Percentiles rank a stretch among this genome's conserved stretches.
These are phyloP conservation scores for Mus caroli DNA, from an alignment of 2,797 vertebrate genomes.

Conservation along the genomic window DNA sequence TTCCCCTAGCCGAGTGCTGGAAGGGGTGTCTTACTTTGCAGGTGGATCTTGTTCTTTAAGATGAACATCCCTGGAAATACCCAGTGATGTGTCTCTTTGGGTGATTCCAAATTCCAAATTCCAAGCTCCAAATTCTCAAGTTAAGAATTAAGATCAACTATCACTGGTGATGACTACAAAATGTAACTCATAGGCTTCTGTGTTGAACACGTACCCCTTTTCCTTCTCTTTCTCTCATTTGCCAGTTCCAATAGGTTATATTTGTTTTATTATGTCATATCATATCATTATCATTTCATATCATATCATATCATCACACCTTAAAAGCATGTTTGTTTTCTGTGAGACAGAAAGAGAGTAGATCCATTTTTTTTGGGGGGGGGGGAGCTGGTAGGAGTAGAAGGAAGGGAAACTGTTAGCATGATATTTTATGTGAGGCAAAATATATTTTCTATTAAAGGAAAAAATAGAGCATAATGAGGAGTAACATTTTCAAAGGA, in stretches of 20 bases:
- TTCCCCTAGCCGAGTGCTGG: background rate
- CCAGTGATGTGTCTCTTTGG: background rate
- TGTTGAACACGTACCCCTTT: background rate
- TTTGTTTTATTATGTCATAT: background rate
- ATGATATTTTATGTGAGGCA: background rate
- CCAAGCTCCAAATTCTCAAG: background rate
- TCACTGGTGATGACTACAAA: background rate
- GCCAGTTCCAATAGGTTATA: background rate
- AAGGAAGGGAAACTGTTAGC: background rate
- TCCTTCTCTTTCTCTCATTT: background rate
- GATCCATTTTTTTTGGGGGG: background rate
- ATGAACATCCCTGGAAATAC: background rate
- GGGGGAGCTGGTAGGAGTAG: fast-evolving
- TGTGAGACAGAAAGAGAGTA: background rate
- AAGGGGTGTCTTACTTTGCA: background rate
- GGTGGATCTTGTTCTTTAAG: background rate
- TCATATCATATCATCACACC: background rate
- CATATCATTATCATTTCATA: background rate
- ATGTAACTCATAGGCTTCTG: background rate
- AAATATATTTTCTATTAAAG: background rate
- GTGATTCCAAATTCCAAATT: background rate
- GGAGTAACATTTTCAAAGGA: background rate
- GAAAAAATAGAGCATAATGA: background rate
- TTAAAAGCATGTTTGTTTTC: background rate
- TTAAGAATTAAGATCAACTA: background rate